Conservation (phyloP, 2,888 invertebrate genomes). For the Hesperia comma region DNA sequence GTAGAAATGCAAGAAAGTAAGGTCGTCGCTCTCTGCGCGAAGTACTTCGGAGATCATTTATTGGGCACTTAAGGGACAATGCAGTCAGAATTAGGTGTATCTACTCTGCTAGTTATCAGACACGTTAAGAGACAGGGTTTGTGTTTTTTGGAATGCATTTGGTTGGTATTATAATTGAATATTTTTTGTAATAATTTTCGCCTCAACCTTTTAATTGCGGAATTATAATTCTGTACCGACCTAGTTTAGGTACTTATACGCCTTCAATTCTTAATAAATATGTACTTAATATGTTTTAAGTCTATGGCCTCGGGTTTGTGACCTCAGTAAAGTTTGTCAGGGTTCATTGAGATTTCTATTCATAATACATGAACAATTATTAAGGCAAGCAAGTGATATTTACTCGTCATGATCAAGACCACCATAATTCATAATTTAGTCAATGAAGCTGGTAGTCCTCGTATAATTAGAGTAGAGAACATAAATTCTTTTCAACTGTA, state of each 20-base stretch:
- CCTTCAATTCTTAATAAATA: too few species aligned
- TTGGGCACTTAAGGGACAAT: conserved; percentile 29
- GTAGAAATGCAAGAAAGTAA: conserved; percentile 59
- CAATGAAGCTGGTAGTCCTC: conserved; percentile 50
- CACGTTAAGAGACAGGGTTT: too few species aligned
- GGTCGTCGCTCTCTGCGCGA: conserved; percentile 39
- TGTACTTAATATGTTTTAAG: too few species aligned
- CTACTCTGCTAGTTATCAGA: too few species aligned
- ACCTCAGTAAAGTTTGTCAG: background rate
- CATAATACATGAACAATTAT: conserved; percentile 10
- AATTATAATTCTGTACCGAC: too few species aligned
- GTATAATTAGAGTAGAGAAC: conserved; percentile 41
- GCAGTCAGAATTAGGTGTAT: conserved; percentile 5
- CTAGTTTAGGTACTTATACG: too few species aligned
- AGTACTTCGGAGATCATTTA: conserved; percentile 27
- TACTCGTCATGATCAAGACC: conserved; percentile 34
- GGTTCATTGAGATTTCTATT: conserved; percentile 14
- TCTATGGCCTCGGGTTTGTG: background rate
- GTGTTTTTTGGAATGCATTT: too few species aligned
- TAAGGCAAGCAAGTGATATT: conserved; percentile 1
- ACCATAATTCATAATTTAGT: conserved; percentile 50
- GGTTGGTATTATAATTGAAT: too few species aligned
- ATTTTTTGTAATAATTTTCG: too few species aligned
- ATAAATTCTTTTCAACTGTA: conserved; percentile 38
- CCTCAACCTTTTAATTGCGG: too few species aligned